Conservation (phyloP, 2,888 invertebrate genomes). For the Rhagium mordax region DNA sequence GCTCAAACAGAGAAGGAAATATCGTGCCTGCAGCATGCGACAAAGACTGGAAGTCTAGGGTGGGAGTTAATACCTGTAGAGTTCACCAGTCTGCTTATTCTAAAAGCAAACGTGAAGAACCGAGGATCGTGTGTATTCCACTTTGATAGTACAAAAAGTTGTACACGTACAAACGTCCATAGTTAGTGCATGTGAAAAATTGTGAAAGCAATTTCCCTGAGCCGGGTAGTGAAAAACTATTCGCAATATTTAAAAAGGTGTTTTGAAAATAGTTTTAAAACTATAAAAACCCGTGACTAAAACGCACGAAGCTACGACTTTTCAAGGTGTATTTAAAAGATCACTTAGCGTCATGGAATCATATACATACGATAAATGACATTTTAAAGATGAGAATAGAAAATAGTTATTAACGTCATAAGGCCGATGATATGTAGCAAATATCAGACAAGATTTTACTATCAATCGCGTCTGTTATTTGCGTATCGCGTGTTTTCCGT, state of each 20-base stretch:
- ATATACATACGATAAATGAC: too few species aligned
- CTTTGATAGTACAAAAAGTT: constrained; percentile 15
- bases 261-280: not conserved
- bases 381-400: too few species aligned
- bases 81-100: constrained; percentile 56
- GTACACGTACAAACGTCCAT: not conserved
- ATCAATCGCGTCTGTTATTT: too few species aligned
- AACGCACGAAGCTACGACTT: too few species aligned
- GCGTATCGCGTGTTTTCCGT: too few species aligned
- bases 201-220: not conserved
- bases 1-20: constrained; percentile 41
- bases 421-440: too few species aligned
- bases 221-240: not conserved
- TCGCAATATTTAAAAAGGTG: not conserved
- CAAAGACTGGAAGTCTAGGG: constrained; percentile 48
- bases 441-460: too few species aligned
- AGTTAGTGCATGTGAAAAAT: constrained; percentile 6
- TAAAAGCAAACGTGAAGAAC: constrained; percentile 48
- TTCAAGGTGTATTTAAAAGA: too few species aligned
- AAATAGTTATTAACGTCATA: too few species aligned
- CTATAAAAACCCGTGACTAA: too few species aligned
- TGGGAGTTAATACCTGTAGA: constrained; percentile 63
- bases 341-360: too few species aligned
- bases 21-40: constrained; percentile 36
- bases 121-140: constrained; percentile 30